These are phyloP conservation scores for Microplitis manilae DNA, from an alignment of 2,888 invertebrate species.

Conservation along the genomic window DNA sequence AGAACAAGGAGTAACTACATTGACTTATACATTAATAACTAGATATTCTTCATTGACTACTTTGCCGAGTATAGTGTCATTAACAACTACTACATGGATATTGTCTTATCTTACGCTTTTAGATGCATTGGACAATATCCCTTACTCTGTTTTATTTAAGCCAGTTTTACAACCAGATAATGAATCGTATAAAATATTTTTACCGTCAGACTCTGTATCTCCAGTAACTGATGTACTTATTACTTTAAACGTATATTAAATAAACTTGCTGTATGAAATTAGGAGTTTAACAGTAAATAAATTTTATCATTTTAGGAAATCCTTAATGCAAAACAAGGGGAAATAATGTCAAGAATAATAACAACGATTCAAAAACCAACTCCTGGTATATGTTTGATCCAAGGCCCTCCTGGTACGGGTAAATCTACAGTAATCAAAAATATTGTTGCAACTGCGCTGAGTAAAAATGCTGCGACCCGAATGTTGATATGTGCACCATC, in stretches of 20 bases:
- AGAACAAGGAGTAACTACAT: neutral
- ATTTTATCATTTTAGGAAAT: constrained; percentile 56
- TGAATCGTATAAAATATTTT: constrained; percentile 69
- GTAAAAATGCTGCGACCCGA: constrained; percentile 71
- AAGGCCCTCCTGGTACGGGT: constrained; percentile 89
- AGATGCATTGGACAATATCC: constrained; percentile 11
- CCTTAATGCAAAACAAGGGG: constrained; percentile 77
- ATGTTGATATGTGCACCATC: constrained; percentile 89
- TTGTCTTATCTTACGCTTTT: constrained; percentile 18
- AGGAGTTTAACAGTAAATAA: too few relatives aligned
- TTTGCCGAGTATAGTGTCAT: neutral
- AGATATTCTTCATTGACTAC: neutral
- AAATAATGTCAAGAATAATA: constrained; percentile 75
- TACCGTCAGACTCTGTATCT: constrained; percentile 22
- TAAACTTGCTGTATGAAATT: too few relatives aligned
- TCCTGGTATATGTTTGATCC: constrained; percentile 82
- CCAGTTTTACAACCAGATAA: constrained; percentile 76
- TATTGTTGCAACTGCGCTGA: constrained; percentile 80
- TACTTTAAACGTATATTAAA: too few relatives aligned
- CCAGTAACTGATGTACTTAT: constrained; percentile 44
- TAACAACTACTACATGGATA: constrained; percentile 18
- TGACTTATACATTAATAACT: constrained; percentile 3
- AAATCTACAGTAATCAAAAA: constrained; percentile 86
- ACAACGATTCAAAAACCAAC: constrained; percentile 70
- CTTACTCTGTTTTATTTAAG: constrained; percentile 67